Conservation (phyloP, 2,888 invertebrate genomes). For the Epistrophe eligans region DNA sequence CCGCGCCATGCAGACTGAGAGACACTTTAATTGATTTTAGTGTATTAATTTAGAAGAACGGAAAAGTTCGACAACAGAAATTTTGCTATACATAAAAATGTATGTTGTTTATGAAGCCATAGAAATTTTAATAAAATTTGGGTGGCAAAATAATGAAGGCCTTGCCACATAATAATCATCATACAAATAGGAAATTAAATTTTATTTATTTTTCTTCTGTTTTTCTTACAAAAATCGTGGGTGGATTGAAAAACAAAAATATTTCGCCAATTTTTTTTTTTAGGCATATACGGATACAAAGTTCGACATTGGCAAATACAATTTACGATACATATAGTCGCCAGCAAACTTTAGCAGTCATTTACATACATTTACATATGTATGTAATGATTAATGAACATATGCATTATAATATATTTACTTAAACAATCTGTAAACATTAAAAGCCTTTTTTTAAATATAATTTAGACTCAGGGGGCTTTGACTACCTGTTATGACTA, state of each 20-base stretch:
- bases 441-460: no score
- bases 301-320: not conserved
- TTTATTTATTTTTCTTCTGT: not conserved
- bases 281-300: not conserved
- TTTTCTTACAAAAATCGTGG: not conserved
- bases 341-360: not conserved
- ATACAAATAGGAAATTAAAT: not conserved
- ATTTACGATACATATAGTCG: not conserved
- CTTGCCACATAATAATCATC: not conserved
- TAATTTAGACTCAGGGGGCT: no score
- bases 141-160: conserved; percentile 33
- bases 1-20: conserved; percentile 56
- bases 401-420: no score
- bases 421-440: no score
- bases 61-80: not conserved
- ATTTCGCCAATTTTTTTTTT: not conserved
- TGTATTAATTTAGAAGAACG: not conserved
- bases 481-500: no score
- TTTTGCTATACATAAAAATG: not conserved
- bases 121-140: conserved; percentile 32
- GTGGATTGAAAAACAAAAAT: not conserved
- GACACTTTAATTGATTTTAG: conserved; percentile 35
- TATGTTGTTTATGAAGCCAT: conserved; percentile 38
- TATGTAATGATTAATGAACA: no score
- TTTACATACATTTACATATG: no score